Conservation (phyloP, 1,140 invertebrate genomes). For the Drosophila sp. region DNA sequence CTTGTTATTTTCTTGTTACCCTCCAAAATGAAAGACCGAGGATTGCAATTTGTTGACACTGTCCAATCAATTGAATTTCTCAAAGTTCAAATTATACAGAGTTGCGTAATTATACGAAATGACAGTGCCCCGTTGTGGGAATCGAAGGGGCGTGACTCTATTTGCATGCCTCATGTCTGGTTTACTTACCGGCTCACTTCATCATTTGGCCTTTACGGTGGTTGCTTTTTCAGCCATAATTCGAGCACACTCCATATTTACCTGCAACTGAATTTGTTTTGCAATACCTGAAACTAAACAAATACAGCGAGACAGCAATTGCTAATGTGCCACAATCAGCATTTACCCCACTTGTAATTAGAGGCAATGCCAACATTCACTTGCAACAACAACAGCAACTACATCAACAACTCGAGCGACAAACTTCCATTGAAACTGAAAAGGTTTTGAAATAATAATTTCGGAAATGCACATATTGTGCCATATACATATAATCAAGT, state of each 20-base stretch:
- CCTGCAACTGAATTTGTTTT: conserved; percentile 38
- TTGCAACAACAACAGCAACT: neutral
- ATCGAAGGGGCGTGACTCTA: conserved; percentile 38
- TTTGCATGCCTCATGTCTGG: conserved; percentile 45
- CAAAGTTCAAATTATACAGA: conserved; percentile 1
- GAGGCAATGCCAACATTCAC: conserved; percentile 24
- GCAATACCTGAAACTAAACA: conserved; percentile 21
- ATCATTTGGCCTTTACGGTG: conserved; percentile 4
- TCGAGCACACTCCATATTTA: conserved; percentile 29
- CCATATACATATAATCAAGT: neutral
- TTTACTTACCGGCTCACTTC: conserved; percentile 8
- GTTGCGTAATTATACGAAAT: conserved; percentile 49
- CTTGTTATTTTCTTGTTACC: conserved; percentile 21
- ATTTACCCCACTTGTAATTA: conserved; percentile 43
- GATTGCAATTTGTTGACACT: conserved; percentile 39
- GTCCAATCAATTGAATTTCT: conserved; percentile 17
- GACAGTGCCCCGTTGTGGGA: conserved; percentile 11
- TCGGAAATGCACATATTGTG: neutral
- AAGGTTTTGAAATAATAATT: neutral
- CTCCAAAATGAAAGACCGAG: neutral
- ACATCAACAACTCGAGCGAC: neutral
- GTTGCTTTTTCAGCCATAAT: conserved; percentile 24
- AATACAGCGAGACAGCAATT: conserved; percentile 20
- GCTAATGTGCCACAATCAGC: conserved; percentile 59
- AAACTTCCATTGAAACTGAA: conserved; percentile 8